Base-by-base conservation (phyloP, 2,888 invertebrate genomes). In the Epinotia bilunana region DNA sequence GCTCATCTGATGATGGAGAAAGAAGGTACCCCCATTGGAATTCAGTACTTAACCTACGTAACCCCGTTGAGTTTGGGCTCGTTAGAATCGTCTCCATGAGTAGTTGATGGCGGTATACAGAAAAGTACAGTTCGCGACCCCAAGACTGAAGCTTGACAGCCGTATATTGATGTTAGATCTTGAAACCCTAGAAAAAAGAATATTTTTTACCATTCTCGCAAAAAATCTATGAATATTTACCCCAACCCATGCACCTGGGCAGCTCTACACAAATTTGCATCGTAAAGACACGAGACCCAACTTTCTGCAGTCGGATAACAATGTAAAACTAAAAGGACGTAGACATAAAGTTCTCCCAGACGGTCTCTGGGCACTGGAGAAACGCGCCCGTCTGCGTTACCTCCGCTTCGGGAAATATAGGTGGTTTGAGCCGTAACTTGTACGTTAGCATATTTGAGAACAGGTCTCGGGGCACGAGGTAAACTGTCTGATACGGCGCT, bases 261-360 rank as follows among this genome's bases (percentile, higher is more conserved):
- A 69, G 62, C 67, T 23, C 65, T 72, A 65, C 72, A 74, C 80
- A 79, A 81, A 83, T 82, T 83, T 82, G 82, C 81, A 82, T 78
- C 74, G 76, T 74, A 75, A 79, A 83, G 80, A 80, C 82, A 63
- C 58, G 70, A 70, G 74, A 74, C 57, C 70, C 49, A 74, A 74
- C 74, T 70, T 74, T 72, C 46, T 46, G 67, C 71, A 79, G 77
- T 79, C 70, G 74, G 77, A 78, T 82, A 83, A 78, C 80, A 74
- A 76, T 77, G 78, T 81, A 79, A 76, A 79, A 82, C 79, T 79
- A 77, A 79, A 78, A 80, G 76, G 79, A 81, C 77, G 72, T 68
- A 78, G 67, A 78, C 80, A 78, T 79, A 79, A 81, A 82, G 73
- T 81, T 78, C 77, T 60, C 69, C 72, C 57, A 73, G 74, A 68